Evolutionary conservation across 1,140 invertebrate genomes (phyloP), one percentile per base, ranked within the genome.

Genomic region (Nomia melanderi): DNA sequence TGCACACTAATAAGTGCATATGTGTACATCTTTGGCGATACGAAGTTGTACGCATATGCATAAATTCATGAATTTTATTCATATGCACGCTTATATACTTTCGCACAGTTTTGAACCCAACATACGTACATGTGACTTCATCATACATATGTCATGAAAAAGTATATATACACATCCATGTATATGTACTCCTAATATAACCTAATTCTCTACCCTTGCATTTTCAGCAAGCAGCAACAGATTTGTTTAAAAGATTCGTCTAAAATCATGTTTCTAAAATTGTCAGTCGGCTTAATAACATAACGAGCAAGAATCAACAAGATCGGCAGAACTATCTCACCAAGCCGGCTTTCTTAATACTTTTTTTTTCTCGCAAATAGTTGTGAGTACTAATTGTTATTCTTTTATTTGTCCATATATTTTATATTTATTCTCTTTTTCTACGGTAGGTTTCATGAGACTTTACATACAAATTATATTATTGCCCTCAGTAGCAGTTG

Each of bases 281-380:
- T 80, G 78, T 88, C 87, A 88, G 86, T 88, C 87, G 71, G 74
- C 82, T 84, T 85, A 72, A 80, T 84, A 84, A 85, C 70, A 59
- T 86, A 88, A 87, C 84, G 86, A 85, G 66, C 81, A 79, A 88
- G 79, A 79, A 81, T 83, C 64, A 88, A 88, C 87, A 88, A 88
- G 82, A 87, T 82, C 36, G 73, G 73, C 78, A 82, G 59, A 72
- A 85, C 69, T 79, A 65, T 23, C 53, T 77, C 69, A 69, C 75
- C 36, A 81, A 86, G 62, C 67, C 79, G 74, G 57, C 74, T 66
- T 6, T 53, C 60, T 47, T 78, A 86, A 84, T 77, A 84, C 63
- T 84, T 70, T 65, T 75, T 64, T 67, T 59, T 72, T 66, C 31
- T 27, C 29, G 2, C 25, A 12, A 77, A 33, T 31, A 47, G 77